phyloP scores from a whole-genome alignment of 2,888 invertebrate genomes.

The Tupiocoris notatus region DNA sequence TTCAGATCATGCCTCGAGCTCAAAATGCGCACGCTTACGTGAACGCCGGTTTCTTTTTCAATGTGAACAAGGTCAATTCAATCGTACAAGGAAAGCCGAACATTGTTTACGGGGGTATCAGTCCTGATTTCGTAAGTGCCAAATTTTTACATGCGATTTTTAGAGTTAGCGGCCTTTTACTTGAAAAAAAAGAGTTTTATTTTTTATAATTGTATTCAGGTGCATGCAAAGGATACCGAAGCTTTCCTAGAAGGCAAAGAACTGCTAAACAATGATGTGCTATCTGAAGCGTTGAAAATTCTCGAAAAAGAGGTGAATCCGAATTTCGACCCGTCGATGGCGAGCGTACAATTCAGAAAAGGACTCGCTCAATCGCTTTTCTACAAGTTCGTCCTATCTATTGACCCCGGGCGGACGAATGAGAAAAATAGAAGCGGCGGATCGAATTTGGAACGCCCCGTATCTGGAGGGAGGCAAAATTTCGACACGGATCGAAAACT shows the following conservation, averaged over 20 bases:
- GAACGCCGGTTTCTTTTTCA: slow-evolving; percentile 70
- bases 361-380: slow-evolving; percentile 72
- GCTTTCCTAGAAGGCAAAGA: slow-evolving; percentile 54
- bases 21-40: slow-evolving; percentile 77
- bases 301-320: slow-evolving; percentile 65
- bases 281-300: slow-evolving; percentile 58
- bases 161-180: not conserved
- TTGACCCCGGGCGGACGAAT: slow-evolving; percentile 52
- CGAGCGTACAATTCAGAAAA: slow-evolving; percentile 65
- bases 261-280: slow-evolving; percentile 55
- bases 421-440: slow-evolving; percentile 61
- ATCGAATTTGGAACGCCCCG: slow-evolving; percentile 59
- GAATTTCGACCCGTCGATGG: slow-evolving; percentile 65
- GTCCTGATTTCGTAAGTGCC: slow-evolving; percentile 54
- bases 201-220: slow-evolving; percentile 24
- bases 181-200: too few species aligned
- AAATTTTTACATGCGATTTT: not conserved
- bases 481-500: slow-evolving; percentile 67
- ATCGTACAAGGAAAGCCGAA: slow-evolving; percentile 58
- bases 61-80: slow-evolving; percentile 57
- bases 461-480: slow-evolving; percentile 67
- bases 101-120: slow-evolving; percentile 59
- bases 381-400: slow-evolving; percentile 58
- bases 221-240: slow-evolving; percentile 41
- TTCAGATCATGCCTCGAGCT: slow-evolving; percentile 73